Base-by-base conservation (phyloP, 1,140 invertebrate genomes). In the Scaptomyza pallida region DNA sequence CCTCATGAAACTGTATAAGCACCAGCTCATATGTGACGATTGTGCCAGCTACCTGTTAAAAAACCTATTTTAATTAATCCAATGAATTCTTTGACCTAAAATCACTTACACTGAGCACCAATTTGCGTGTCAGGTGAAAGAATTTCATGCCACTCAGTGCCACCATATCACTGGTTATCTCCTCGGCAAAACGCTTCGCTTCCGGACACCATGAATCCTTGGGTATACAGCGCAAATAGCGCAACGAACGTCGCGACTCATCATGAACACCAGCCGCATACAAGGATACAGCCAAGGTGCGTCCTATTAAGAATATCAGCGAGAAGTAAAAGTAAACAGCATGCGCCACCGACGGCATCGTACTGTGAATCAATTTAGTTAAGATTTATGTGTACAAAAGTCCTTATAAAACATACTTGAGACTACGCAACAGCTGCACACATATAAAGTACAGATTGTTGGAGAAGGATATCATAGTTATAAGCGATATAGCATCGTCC, bases 1-100 rank as follows among this genome's bases (percentile, higher is more conserved):
- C 82, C 52, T 91, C 89, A 23, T 91, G 90, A 13, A 91, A 91
- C 57, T 91, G 90, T 50, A 94, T 93, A 5, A 94, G 89, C 1
- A 94, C 93, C 9, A 95, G 76, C 85, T 94, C 94, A 69, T 95
- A 95, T 0, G 94, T 94, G 0, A 94, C 93, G 41, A 95, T 94
- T 1, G 94, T 94, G 23, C 94, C 94, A 43, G 94, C 94, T 37
- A 91, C 89, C 89, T 85, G 15, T 40, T 21, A 21, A 33, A n/a
- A 9, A 23, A 16, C 8, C 33, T 35, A 13, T 1, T 1, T 8
- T 21, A 1, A 12, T 3, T 16, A 35, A 2, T 8, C 19, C 3
- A 5, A 26, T 13, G 1, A 4, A 21, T 3, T 26, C 0, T 30
- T 0, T 12, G 13, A 21, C 33, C 1, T 6, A 1, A 1, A 4